Percentiles rank a stretch among this genome's conserved stretches.
Evolutionary conservation across 2,113 vertebrate genomes (phyloP).

Genomic region (Thunnus maccoyii): DNA sequence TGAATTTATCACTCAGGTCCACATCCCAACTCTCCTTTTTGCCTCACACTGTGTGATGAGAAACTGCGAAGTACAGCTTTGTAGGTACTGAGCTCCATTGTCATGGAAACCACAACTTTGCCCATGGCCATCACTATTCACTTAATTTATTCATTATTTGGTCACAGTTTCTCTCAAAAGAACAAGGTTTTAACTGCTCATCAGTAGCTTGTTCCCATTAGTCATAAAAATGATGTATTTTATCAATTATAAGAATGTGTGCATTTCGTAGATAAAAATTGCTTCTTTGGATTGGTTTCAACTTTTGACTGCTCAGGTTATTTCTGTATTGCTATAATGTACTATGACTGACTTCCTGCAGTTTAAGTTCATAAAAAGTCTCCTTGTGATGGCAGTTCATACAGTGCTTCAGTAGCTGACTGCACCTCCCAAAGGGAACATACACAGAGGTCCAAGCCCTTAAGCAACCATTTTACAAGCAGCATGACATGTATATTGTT

Average conservation of each 20-base stretch:
- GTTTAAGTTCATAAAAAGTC: slow-evolving; percentile 41
- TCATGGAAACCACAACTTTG: slow-evolving; percentile 76
- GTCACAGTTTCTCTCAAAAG: slow-evolving; percentile 51
- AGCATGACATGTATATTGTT: slow-evolving; percentile 20
- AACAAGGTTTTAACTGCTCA: slow-evolving; percentile 27
- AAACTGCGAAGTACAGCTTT: slow-evolving; percentile 45
- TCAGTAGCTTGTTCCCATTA: slow-evolving; percentile 17
- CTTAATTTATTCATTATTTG: slow-evolving; percentile 67
- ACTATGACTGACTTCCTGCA: slow-evolving; percentile 6
- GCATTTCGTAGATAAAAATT: slow-evolving; percentile 6
- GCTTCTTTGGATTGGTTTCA: slow-evolving; percentile 5
- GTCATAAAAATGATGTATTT: slow-evolving; percentile 22
- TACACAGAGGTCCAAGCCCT: slow-evolving; percentile 33
- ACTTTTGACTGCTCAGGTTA: slow-evolving; percentile 13
- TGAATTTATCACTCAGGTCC: slow-evolving; percentile 27
- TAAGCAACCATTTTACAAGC: slow-evolving; percentile 36
- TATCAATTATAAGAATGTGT: slow-evolving; percentile 6
- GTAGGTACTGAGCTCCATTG: slow-evolving; percentile 62
- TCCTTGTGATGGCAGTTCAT: slow-evolving; percentile 18
- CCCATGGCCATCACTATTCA: slow-evolving; percentile 55
- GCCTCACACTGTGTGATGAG: slow-evolving; percentile 34
- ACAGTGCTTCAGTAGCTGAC: slow-evolving; percentile 8
- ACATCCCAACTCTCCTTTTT: slow-evolving; percentile 10
- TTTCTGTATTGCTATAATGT: slow-evolving; percentile 21
- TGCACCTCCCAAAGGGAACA: slow-evolving; percentile 27